Evolutionary conservation across 2,797 vertebrate species (phyloP), one percentile per base, ranked within the genome.

Genomic region (Dipus sagitta): DNA sequence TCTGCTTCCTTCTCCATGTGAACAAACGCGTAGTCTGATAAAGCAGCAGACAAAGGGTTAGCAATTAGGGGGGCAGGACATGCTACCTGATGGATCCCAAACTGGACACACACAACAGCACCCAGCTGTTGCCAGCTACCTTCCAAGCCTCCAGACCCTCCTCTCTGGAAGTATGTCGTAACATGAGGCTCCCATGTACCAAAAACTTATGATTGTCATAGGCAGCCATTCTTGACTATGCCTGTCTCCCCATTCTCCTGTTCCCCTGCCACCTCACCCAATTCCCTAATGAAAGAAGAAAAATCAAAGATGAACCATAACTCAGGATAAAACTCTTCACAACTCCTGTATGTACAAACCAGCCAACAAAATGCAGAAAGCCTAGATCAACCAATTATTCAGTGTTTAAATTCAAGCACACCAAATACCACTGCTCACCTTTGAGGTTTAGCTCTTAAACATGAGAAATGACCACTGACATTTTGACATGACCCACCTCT

Each of bases 1-100:
- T 99, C 99, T 93, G 99, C 99, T 98, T 99, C 99, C 97, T 99
- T 99, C 98, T 99, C 99, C 99, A 99, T 99, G 98, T 99, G 99
- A 97, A 99, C 99, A 97, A 99, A 99, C 98, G 99, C 99, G 96
- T 99, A 99, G 98, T 99, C 99, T 99, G 98, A 96, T 87, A 98
- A 98, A 98, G 98, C 98, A 98, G 98, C 98, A 98, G 97, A 98
- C 98, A 99, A 98, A 99, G 98, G 97, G 96, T 97, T 98, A 98
- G 97, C 97, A 96, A 97, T 98, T 97, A 97, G 97, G 96, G 96
- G 96, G 97, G 96, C 91, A 96, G 96, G 95, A 86, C 96, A 96
- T 34, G 95, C 96, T 95, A 96, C 88, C 90, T 28, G 70, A 54
- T 91, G 95, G 95, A 88, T 95, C 97, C 97, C 97, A 96, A 94